Evolutionary conservation across 2,797 vertebrate species (phyloP).

Genomic region (Sebastes paucispinis): DNA sequence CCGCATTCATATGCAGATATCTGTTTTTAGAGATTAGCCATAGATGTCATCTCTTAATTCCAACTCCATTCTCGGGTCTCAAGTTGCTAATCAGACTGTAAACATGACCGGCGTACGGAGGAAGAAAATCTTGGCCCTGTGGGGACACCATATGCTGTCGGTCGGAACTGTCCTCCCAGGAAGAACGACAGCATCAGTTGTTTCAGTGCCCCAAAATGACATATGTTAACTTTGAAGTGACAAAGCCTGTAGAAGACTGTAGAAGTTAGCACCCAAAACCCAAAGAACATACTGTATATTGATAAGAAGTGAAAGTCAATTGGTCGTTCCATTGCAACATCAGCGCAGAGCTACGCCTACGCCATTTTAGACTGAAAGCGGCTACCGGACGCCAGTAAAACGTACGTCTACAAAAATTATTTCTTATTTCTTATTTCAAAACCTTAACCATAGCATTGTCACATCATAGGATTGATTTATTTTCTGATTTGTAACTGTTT

Average conservation of each 20-base stretch:
- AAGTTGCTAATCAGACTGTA: no score
- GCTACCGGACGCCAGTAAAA: no score
- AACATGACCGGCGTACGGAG: no score
- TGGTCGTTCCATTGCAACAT: no score
- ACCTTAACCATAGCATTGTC: no score
- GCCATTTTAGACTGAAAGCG: no score
- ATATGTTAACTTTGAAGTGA: not conserved
- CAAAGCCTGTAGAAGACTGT: not conserved
- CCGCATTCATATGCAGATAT: not conserved
- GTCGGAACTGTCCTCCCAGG: not conserved
- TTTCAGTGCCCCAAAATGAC: not conserved
- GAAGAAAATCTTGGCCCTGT: not conserved
- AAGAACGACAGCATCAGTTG: not conserved
- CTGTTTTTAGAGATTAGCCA: not conserved
- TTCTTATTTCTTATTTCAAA: not conserved
- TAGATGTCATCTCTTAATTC: not conserved
- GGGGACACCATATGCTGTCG: not conserved
- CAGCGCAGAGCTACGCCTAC: no score
- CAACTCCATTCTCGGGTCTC: not conserved
- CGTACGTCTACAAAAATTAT: no score
- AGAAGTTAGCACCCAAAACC: not conserved
- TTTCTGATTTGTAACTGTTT: not conserved
- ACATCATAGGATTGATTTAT: not conserved
- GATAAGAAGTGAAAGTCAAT: no score
- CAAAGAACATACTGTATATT: no score